Conservation (phyloP, 2,113 vertebrate genomes). For the Pipra filicauda region DNA sequence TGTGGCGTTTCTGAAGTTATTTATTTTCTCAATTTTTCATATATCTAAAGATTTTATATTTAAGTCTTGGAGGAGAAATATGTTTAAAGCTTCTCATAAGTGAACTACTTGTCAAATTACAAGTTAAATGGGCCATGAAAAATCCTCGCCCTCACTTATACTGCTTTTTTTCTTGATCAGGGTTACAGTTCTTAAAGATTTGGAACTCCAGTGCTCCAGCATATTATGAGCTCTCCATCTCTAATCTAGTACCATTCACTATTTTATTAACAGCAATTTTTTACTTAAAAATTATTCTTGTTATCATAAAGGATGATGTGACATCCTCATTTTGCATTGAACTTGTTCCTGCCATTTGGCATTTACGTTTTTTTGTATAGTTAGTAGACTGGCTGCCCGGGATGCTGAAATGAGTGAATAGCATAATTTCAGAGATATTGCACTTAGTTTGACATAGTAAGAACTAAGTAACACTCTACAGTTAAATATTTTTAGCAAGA, state of each 20-base stretch:
- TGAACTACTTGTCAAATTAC: background rate
- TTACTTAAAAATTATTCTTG: background rate
- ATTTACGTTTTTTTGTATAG: background rate
- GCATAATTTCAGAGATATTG: background rate
- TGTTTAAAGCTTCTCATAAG: background rate
- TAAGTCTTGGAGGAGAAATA: background rate
- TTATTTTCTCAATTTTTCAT: background rate
- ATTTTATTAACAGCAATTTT: background rate
- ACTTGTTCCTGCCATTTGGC: background rate
- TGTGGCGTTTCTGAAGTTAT: accelerated
- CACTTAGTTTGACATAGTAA: background rate
- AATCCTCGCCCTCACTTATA: background rate
- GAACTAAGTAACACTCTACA: background rate
- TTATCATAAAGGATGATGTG: background rate
- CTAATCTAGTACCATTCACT: background rate
- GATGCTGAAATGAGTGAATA: background rate
- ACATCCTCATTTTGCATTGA: background rate
- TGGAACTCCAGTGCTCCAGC: background rate
- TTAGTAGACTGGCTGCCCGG: background rate
- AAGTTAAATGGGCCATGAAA: background rate
- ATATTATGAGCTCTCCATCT: background rate
- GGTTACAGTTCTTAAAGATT: background rate
- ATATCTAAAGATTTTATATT: background rate
- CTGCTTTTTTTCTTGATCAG: background rate
- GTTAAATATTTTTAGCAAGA: background rate